Conservation (phyloP, 64 coral and sea anemone genomes). For the Platygyra sinensis region DNA sequence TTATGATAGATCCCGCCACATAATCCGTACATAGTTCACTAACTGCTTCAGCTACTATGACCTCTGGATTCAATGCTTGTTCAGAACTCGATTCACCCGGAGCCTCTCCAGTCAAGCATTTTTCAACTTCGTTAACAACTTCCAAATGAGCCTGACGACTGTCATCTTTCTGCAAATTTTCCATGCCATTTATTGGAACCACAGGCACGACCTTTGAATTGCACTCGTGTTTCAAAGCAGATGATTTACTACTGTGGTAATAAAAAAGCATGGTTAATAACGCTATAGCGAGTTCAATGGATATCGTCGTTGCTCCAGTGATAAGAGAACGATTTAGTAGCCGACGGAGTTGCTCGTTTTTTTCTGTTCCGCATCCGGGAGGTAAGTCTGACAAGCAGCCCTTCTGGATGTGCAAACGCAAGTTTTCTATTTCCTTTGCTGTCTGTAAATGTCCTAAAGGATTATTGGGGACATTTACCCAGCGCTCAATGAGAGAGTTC, state of each 20-base stretch:
- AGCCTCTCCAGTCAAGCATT: not conserved
- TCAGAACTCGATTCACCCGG: not conserved
- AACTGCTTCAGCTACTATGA: conserved; percentile 13
- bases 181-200: conserved; percentile 14
- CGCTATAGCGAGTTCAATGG: conserved; percentile 33
- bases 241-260: conserved; percentile 13
- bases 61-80: not conserved
- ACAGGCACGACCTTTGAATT: conserved; percentile 31
- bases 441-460: not conserved
- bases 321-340: conserved; percentile 48
- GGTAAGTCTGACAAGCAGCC: conserved; percentile 18
- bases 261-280: conserved; percentile 44
- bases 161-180: not conserved
- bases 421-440: conserved; percentile 16
- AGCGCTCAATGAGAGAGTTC: conserved; percentile 23
- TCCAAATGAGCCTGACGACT: not conserved
- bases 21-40: conserved; percentile 9
- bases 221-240: not conserved
- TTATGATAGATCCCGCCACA: not conserved
- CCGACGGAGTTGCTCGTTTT: conserved; percentile 49
- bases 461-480: conserved; percentile 14
- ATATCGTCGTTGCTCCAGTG: conserved; percentile 28
- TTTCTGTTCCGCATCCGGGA: conserved; percentile 40
- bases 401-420: conserved; percentile 1
- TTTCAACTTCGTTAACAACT: too few relatives aligned